Evolutionary conservation across 2,888 invertebrate genomes (phyloP).

Genomic region (Torymus texanus): DNA sequence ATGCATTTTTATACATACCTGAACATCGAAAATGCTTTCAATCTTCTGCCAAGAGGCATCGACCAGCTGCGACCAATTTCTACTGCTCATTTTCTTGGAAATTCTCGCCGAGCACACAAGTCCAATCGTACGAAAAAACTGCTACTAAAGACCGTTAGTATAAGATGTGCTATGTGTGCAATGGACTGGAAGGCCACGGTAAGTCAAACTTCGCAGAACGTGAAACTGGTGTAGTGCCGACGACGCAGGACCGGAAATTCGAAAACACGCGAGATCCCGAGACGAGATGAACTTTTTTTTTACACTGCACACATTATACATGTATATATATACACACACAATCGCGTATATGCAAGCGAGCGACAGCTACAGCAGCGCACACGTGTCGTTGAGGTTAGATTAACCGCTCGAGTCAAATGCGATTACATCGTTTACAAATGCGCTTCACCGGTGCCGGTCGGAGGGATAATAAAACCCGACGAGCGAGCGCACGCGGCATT

Average conservation of each 20-base stretch:
- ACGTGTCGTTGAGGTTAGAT: slow-evolving; percentile 37
- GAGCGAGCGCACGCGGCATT: too few species aligned
- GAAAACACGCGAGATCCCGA: neutral
- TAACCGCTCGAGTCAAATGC: slow-evolving; percentile 19
- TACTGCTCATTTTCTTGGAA: slow-evolving; percentile 10
- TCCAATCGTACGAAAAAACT: too few species aligned
- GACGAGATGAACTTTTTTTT: slow-evolving; percentile 26
- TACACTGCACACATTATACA: neutral
- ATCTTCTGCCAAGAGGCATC: slow-evolving; percentile 31
- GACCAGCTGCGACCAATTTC: neutral
- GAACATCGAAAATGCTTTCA: slow-evolving; percentile 22
- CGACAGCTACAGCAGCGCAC: neutral
- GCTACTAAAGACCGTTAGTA: too few species aligned
- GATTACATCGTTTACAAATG: too few species aligned
- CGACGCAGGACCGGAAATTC: slow-evolving; percentile 20
- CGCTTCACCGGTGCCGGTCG: too few species aligned
- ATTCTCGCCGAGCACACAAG: neutral
- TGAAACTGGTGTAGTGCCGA: neutral
- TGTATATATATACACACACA: too few species aligned
- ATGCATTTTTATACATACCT: slow-evolving; percentile 8
- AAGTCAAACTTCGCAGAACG: too few species aligned
- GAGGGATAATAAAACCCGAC: too few species aligned
- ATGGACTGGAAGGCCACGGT: too few species aligned
- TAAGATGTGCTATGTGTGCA: too few species aligned
- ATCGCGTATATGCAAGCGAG: too few species aligned